A percentile compares a stretch with the other conserved stretches of the same genome.
Conservation (phyloP, 1,140 invertebrate genomes). For the Leptinotarsa texana region DNA sequence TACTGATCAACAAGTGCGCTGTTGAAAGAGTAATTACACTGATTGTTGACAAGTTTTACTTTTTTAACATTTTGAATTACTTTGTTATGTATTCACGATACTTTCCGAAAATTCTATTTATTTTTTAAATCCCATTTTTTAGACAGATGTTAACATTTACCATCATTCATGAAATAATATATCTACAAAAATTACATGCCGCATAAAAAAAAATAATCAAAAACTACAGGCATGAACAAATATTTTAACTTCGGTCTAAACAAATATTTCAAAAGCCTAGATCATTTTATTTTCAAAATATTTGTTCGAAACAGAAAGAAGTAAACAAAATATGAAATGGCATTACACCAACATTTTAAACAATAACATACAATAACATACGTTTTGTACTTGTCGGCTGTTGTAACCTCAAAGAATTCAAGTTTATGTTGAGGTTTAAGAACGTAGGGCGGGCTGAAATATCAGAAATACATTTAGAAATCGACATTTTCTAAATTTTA, state of each 20-base stretch:
- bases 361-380: slow-evolving; percentile 66
- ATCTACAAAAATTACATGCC: neutral
- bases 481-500: neutral
- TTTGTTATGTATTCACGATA: too few relatives aligned
- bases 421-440: slow-evolving; percentile 92
- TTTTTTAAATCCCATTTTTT: too few relatives aligned
- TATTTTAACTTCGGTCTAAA: neutral
- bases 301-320: slow-evolving; percentile 9
- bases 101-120: too few relatives aligned
- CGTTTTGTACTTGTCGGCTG: slow-evolving; percentile 73
- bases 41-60: too few relatives aligned
- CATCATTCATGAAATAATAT: too few relatives aligned
- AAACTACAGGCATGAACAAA: neutral
- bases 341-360: slow-evolving; percentile 13
- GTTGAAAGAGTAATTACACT: too few relatives aligned
- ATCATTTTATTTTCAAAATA: neutral
- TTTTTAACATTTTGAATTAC: too few relatives aligned
- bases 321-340: slow-evolving; percentile 6
- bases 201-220: neutral
- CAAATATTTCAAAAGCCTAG: neutral
- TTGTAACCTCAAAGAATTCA: slow-evolving; percentile 87
- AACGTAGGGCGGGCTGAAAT: slow-evolving; percentile 95
- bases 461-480: slow-evolving; percentile 44
- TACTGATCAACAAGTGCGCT: too few relatives aligned
- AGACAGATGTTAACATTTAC: too few relatives aligned